Conservation (phyloP, 2,797 vertebrate species). For the Squalus acanthias region DNA sequence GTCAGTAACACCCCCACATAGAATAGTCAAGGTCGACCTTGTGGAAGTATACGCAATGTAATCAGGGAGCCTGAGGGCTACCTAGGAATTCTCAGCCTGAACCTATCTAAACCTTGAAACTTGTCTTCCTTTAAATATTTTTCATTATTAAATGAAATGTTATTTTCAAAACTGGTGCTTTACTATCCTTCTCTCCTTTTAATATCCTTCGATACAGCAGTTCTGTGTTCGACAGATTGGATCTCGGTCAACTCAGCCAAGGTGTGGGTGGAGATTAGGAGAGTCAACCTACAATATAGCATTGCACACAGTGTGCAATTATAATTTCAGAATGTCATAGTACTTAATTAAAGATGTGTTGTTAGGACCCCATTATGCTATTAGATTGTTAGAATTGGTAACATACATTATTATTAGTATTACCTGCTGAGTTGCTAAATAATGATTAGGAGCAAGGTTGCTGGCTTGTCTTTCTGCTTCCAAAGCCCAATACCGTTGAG, state of each 20-base stretch:
- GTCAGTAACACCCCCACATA: too few species aligned
- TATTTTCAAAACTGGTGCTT: not conserved
- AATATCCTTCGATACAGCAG: not conserved
- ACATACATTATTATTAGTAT: not conserved
- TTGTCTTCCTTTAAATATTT: not conserved
- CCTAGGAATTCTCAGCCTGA: not conserved
- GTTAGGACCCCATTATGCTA: not conserved
- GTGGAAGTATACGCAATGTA: not conserved
- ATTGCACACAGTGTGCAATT: too few species aligned
- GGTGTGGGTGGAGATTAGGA: too few species aligned
- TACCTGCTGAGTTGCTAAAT: too few species aligned
- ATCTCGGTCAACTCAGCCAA: too few species aligned
- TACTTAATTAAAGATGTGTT: not conserved
- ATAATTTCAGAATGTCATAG: too few species aligned
- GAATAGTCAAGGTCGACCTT: too few species aligned
- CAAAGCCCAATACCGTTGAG: too few species aligned
- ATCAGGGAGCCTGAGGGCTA: not conserved
- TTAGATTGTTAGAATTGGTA: not conserved
- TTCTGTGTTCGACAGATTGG: not conserved
- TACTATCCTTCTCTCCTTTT: not conserved
- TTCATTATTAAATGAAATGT: not conserved
- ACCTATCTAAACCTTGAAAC: not conserved
- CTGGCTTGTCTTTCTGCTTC: too few species aligned
- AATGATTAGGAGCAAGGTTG: too few species aligned
- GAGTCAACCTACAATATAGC: too few species aligned